These are phyloP conservation scores for Sarcoramphus papa DNA, from an alignment of 2,797 vertebrate species.

Conservation along the genomic window DNA sequence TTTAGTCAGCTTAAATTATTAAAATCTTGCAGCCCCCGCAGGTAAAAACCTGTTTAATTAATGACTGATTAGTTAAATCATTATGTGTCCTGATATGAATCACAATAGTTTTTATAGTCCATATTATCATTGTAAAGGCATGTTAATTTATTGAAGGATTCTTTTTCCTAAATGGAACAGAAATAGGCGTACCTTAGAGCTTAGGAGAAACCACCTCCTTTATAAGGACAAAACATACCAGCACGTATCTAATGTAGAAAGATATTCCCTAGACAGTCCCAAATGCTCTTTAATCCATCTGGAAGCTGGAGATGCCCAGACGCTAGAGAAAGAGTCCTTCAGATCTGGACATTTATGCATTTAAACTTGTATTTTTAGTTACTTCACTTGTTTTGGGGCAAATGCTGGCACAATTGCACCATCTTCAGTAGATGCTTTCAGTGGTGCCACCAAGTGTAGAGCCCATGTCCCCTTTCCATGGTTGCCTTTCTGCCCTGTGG, in stretches of 20 bases:
- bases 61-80: slow-evolving; percentile 68
- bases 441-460: not conserved
- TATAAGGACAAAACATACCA: not conserved
- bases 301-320: not conserved
- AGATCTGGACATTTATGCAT: not conserved
- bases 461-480: too few relatives aligned
- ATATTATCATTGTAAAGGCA: slow-evolving; percentile 48
- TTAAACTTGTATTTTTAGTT: not conserved
- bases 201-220: not conserved
- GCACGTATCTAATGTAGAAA: not conserved
- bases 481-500: not conserved
- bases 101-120: slow-evolving; percentile 57
- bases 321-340: not conserved
- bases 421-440: not conserved
- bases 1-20: slow-evolving; percentile 69
- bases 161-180: not conserved
- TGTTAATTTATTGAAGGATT: slow-evolving; percentile 43
- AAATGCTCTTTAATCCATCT: not conserved
- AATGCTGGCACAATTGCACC: not conserved
- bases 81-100: slow-evolving; percentile 60
- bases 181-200: not conserved
- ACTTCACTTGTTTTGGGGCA: not conserved
- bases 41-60: slow-evolving; percentile 68
- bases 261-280: not conserved
- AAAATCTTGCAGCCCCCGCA: slow-evolving; percentile 51